Evolutionary conservation across 2,888 invertebrate species (phyloP).

Genomic region (Drosophila peninsularis): DNA sequence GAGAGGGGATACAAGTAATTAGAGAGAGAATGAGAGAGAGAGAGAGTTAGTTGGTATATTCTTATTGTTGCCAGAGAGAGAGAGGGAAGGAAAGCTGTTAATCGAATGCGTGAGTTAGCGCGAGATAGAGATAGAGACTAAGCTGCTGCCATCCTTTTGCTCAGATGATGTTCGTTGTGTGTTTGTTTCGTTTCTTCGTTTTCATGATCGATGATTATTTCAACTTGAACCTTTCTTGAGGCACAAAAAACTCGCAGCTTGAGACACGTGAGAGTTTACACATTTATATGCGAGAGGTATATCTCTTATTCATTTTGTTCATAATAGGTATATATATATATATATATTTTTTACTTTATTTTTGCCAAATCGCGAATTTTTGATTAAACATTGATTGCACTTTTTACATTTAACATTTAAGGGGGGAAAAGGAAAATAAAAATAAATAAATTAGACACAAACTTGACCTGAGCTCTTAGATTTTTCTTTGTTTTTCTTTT

Average conservation of each 20-base stretch:
- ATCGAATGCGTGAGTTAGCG: not conserved
- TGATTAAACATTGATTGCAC: conserved; percentile 48
- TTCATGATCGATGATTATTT: conserved; percentile 6
- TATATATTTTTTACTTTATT: conserved; percentile 14
- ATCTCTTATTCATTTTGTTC: conserved; percentile 5
- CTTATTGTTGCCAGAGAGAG: not conserved
- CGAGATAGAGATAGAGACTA: not conserved
- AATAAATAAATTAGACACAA: conserved; percentile 41
- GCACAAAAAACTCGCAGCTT: conserved; percentile 29
- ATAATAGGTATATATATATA: conserved; percentile 36
- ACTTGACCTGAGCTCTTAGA: conserved; percentile 48
- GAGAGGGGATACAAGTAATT: not conserved
- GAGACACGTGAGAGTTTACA: conserved; percentile 21
- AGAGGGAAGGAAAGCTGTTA: not conserved
- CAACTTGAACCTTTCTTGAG: not conserved
- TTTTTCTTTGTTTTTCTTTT: conserved; percentile 7
- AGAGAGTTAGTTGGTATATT: not conserved
- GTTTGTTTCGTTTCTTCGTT: not conserved
- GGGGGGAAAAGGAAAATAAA: not conserved
- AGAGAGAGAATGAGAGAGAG: not conserved
- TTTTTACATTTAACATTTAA: conserved; percentile 41
- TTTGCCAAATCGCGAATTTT: conserved; percentile 38
- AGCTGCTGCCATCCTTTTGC: conserved; percentile 1
- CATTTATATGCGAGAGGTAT: conserved; percentile 38
- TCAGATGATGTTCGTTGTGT: conserved; percentile 6